A percentile compares a stretch with the other conserved stretches of the same genome.
phyloP scores from a whole-genome alignment of 2,113 vertebrate species.

The Glaucidium brasilianum region DNA sequence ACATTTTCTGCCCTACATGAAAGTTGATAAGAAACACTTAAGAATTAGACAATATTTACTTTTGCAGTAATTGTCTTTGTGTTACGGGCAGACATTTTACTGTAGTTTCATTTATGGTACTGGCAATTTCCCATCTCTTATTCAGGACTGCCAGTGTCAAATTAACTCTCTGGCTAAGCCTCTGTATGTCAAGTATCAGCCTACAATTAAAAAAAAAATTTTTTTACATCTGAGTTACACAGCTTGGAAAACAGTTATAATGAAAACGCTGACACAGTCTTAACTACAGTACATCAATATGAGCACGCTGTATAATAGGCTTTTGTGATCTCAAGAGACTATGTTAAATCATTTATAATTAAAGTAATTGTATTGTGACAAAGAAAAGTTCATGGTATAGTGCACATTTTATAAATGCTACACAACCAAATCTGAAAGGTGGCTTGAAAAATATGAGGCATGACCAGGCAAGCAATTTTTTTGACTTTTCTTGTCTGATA shows the following conservation, averaged over 20 bases:
- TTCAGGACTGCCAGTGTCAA: not conserved
- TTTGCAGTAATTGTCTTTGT: not conserved
- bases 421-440: slow-evolving; percentile 23
- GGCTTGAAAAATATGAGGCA: not conserved
- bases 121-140: not conserved
- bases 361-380: slow-evolving; percentile 45
- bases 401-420: slow-evolving; percentile 15
- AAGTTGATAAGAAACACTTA: not conserved
- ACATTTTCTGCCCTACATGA: not conserved
- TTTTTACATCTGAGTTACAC: not conserved
- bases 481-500: slow-evolving; percentile 3
- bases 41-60: not conserved
- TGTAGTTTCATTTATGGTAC: not conserved
- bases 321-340: slow-evolving; percentile 52
- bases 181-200: slow-evolving; percentile 7
- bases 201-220: not conserved
- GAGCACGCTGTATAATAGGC: not conserved
- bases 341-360: slow-evolving; percentile 57
- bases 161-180: slow-evolving; percentile 12
- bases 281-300: slow-evolving; percentile 37
- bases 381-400: slow-evolving; percentile 47
- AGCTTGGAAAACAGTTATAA: slow-evolving; percentile 36
- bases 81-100: not conserved
- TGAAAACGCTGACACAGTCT: slow-evolving; percentile 50
- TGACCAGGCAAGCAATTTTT: not conserved